Base-by-base conservation (phyloP, 1,140 invertebrate species). In the Apis laboriosa region DNA sequence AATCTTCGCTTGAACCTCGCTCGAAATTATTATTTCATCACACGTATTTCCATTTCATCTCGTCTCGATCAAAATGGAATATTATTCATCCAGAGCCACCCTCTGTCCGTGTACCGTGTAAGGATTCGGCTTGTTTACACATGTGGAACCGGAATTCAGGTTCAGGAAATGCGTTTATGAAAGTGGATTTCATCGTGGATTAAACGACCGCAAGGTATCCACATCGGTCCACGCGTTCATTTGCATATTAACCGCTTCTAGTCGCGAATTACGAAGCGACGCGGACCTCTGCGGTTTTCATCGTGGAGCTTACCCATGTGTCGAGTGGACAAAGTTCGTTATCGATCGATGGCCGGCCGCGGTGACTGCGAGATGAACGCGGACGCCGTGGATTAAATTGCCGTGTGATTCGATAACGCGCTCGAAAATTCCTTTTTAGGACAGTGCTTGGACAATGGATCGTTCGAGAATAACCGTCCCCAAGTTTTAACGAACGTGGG, bases 201-300 rank as follows among this genome's bases (percentile, higher is more conserved):
- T 86, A 86, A 86, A 83, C 56, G 64, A 66, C 58, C 70, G 70
- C 68, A 63, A 68, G 63, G 34, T 55, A 75, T 67, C 68, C 24
- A 49, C 24, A 43, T 43, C 21, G 51, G 43, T 21, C 53, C 43
- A 11, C 43, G 43, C 63, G 72, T 13, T 55, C 80, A 89, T 89
- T 90, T 90, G 88, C 87, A 83, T 85, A 84, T 86, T 87, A 85
- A 76, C 75, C 72, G 66, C 68, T 77, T 24, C 43, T 49, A 76
- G 34, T 61, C 60, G 61, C 72, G 72, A 84, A 75, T 86, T 83
- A 72, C 83, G 79, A 86, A 87, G 85, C 86, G 64, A 43, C 43
- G 15, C 63, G 28, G 55, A 24, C 24, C 60, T 2, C 17, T 63
- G 72, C 77, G 63, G 77, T 80, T 61, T 43, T 43, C 34, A 43